These are phyloP conservation scores for Lagopus muta DNA, from an alignment of 2,113 vertebrate genomes.

Conservation along the genomic window DNA sequence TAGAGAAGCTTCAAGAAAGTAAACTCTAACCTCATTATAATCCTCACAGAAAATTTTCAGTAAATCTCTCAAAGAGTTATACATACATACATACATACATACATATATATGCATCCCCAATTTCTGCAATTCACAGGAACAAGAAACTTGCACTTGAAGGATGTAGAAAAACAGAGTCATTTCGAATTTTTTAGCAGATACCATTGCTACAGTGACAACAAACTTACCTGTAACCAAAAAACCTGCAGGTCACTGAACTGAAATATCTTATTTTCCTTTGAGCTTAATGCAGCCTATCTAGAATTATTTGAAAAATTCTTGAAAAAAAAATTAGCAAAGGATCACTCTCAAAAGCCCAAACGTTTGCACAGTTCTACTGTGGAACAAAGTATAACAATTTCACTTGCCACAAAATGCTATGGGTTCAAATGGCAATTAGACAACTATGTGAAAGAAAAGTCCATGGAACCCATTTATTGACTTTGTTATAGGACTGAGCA, in stretches of 20 bases:
- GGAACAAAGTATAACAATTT: not conserved
- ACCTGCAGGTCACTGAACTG: rapidly evolving
- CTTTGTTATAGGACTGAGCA: not conserved
- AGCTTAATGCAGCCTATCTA: not conserved
- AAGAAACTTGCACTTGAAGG: not conserved
- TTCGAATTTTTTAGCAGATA: not conserved
- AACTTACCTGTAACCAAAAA: not conserved
- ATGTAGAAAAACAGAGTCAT: not conserved
- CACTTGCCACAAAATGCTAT: not conserved
- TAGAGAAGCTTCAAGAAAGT: not conserved
- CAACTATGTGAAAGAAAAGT: not conserved
- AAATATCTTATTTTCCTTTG: not conserved
- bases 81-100: not conserved
- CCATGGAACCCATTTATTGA: not conserved
- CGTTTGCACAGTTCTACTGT: not conserved
- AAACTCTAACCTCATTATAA: not conserved
- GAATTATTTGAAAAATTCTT: not conserved
- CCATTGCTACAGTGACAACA: not conserved
- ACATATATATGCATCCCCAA: not conserved
- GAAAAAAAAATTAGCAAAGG: not conserved
- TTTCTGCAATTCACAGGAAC: not conserved
- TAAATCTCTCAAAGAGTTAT: not conserved
- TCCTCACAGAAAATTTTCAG: not conserved
- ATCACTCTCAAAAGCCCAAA: not conserved
- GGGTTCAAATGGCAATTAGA: not conserved